Percentiles rank a stretch among this genome's conserved stretches.
Evolutionary conservation across 2,888 invertebrate genomes (phyloP).

Genomic region (Conus canariensis): DNA sequence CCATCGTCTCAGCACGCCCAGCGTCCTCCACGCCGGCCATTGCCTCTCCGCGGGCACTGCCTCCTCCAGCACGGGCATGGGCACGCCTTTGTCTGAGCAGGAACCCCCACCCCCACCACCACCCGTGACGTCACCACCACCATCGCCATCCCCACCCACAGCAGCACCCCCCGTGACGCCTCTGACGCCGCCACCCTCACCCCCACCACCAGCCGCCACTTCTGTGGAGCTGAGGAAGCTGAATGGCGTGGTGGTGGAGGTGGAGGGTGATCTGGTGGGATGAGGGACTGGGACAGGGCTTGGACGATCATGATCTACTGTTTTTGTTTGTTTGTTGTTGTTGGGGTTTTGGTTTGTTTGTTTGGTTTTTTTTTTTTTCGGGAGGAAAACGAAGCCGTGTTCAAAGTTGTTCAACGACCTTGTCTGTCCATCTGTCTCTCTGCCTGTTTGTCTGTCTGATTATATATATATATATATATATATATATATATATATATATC

Average conservation of each 20-base stretch:
- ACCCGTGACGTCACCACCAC: background rate
- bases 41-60: background rate
- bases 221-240: slow-evolving; percentile 27
- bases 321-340: too few species aligned
- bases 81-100: background rate
- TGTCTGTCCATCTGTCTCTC: too few species aligned
- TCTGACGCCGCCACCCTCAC: background rate
- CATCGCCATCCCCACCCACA: background rate
- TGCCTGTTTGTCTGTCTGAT: too few species aligned
- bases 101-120: background rate
- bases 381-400: too few species aligned
- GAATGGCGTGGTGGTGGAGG: slow-evolving; percentile 1
- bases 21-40: background rate
- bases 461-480: too few species aligned
- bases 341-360: too few species aligned
- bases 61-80: background rate
- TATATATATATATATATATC: too few species aligned
- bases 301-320: too few species aligned
- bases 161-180: too few species aligned
- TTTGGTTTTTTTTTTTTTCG: too few species aligned
- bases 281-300: background rate
- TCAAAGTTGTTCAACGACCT: too few species aligned
- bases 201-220: background rate
- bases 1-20: slow-evolving; percentile 28
- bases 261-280: slow-evolving; percentile 7